Evolutionary conservation across 2,113 vertebrate genomes (phyloP).

Genomic region (Petrocephalus microphthalmus): DNA sequence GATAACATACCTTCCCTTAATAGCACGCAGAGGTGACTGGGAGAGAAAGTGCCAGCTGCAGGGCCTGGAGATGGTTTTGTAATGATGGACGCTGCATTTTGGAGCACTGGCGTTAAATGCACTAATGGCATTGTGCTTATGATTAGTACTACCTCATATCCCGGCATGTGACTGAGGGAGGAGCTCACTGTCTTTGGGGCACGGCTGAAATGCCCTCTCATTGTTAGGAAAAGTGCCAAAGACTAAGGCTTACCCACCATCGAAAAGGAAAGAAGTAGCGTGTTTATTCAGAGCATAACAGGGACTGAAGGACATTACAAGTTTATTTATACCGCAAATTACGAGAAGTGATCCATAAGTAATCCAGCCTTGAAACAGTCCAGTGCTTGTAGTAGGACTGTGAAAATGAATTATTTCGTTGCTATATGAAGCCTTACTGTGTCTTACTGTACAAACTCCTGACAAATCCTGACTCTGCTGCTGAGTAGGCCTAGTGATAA

Average conservation of each 20-base stretch:
- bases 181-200: neutral
- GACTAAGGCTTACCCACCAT: neutral
- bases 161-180: neutral
- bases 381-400: neutral
- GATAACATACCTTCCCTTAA: slow-evolving; percentile 53
- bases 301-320: slow-evolving; percentile 26
- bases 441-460: neutral
- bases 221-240: neutral
- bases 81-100: neutral
- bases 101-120: neutral
- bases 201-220: neutral
- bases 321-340: slow-evolving; percentile 26
- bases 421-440: neutral
- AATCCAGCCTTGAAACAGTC: slow-evolving; percentile 28
- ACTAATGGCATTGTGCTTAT: neutral
- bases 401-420: neutral
- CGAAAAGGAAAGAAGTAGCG: neutral
- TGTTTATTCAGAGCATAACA: neutral
- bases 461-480: neutral
- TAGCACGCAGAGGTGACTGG: slow-evolving; percentile 25
- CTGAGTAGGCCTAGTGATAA: neutral
- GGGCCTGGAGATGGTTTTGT: neutral
- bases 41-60: neutral
- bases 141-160: neutral
- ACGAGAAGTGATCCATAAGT: slow-evolving; percentile 33